phyloP scores from a whole-genome alignment of 2,113 vertebrate genomes.

The Cynocephalus volans region DNA sequence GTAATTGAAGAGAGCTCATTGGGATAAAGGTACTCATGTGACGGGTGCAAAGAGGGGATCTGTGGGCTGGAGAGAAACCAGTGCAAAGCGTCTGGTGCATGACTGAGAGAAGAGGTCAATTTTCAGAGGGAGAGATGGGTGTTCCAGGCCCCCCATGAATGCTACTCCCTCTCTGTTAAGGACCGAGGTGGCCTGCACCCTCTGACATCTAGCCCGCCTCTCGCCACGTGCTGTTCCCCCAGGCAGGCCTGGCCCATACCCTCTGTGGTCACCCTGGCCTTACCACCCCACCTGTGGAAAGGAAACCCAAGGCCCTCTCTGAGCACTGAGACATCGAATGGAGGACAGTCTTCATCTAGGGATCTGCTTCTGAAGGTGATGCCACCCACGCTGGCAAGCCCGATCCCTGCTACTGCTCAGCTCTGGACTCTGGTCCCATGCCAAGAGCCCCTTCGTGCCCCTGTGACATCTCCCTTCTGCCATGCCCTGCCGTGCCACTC shows the following conservation, averaged over 20 bases:
- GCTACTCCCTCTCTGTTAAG: not conserved
- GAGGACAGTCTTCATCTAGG: not conserved
- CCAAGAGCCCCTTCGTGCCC: not conserved
- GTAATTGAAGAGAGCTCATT: not conserved
- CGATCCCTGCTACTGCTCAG: not conserved
- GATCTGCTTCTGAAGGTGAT: not conserved
- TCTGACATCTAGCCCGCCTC: not conserved
- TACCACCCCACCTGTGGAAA: not conserved
- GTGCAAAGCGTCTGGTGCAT: not conserved
- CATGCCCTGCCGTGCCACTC: not conserved
- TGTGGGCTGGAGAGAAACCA: not conserved
- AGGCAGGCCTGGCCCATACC: not conserved
- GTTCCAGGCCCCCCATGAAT: not conserved
- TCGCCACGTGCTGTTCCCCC: not conserved
- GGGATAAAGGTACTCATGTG: not conserved
- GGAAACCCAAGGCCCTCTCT: not conserved
- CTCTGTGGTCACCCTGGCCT: not conserved
- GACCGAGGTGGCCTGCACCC: not conserved
- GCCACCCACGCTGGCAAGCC: not conserved
- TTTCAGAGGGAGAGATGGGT: not conserved
- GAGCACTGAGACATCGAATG: not conserved
- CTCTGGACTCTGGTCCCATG: not conserved
- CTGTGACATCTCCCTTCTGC: not conserved
- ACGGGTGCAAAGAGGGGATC: not conserved
- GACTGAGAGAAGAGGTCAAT: not conserved